phyloP scores from a whole-genome alignment of 2,113 vertebrate species.

The Marmota flaviventris region DNA sequence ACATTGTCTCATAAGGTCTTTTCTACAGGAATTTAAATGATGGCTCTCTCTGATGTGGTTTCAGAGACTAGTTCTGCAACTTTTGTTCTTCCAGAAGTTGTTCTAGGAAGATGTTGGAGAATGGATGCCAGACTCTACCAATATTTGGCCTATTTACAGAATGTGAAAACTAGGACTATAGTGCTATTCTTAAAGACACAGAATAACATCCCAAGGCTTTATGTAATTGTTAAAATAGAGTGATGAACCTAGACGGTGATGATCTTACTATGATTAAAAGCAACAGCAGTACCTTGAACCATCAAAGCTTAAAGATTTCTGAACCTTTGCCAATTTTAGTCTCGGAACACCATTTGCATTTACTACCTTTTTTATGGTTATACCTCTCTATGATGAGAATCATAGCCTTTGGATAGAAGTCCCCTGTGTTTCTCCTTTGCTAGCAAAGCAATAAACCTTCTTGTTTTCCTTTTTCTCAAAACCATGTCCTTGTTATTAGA shows the following conservation, averaged over 20 bases:
- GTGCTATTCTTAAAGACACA: neutral
- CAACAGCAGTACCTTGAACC: neutral
- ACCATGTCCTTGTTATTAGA: too few species aligned
- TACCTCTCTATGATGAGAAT: too few species aligned
- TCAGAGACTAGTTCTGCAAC: neutral
- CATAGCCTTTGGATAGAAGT: too few species aligned
- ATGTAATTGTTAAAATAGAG: neutral
- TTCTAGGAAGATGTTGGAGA: neutral
- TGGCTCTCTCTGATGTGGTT: neutral
- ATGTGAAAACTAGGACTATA: neutral
- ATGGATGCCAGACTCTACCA: neutral
- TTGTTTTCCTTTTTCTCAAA: too few species aligned
- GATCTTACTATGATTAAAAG: neutral
- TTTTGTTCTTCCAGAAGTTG: neutral
- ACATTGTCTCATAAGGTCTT: neutral
- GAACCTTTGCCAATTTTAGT: neutral
- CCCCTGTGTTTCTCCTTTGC: too few species aligned
- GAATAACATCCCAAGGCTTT: neutral
- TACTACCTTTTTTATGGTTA: neutral
- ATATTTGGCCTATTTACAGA: neutral
- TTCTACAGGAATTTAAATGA: neutral
- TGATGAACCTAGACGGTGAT: neutral
- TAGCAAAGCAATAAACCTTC: too few species aligned
- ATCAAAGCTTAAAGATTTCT: neutral
- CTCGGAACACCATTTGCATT: neutral